These are phyloP conservation scores for Hipparchia semele DNA, from an alignment of 2,888 invertebrate species.

Conservation along the genomic window DNA sequence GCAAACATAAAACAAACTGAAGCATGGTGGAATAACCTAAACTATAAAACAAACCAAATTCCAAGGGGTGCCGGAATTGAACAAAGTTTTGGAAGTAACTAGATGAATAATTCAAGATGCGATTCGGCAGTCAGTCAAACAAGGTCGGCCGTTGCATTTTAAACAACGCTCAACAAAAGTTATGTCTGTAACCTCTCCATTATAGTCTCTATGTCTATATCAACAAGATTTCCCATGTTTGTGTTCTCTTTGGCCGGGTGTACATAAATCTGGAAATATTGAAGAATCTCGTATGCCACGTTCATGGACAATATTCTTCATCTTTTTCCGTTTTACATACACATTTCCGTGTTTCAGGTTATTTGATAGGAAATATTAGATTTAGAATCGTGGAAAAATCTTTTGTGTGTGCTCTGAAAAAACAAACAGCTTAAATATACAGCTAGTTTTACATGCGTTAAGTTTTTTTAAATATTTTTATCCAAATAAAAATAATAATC, in stretches of 20 bases:
- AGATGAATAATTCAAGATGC: conserved; percentile 79
- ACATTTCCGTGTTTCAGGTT: conserved; percentile 42
- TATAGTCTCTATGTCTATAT: conserved; percentile 23
- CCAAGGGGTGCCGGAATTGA: conserved; percentile 56
- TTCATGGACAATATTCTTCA: conserved; percentile 64
- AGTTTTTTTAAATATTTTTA: neutral
- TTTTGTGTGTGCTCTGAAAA: conserved; percentile 23
- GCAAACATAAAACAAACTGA: conserved; percentile 26
- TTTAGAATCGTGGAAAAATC: conserved; percentile 28
- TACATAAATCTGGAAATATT: conserved; percentile 63
- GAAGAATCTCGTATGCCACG: conserved; percentile 64
- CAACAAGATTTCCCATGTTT: conserved; percentile 19
- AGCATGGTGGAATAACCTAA: conserved; percentile 60
- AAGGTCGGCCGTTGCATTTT: conserved; percentile 68
- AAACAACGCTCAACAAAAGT: conserved; percentile 48
- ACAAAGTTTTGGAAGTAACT: conserved; percentile 67
- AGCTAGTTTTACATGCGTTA: neutral
- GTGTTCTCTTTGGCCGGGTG: conserved; percentile 3
- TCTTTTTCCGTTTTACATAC: conserved; percentile 57
- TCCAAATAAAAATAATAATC: no score
- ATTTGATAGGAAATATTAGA: conserved; percentile 40
- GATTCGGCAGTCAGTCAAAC: conserved; percentile 79
- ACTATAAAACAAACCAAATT: conserved; percentile 73
- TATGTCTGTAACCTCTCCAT: conserved; percentile 40
- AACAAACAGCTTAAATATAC: conserved; percentile 3